Evolutionary conservation across 2,113 vertebrate species (phyloP).

Genomic region (Todiramphus saurophagus): DNA sequence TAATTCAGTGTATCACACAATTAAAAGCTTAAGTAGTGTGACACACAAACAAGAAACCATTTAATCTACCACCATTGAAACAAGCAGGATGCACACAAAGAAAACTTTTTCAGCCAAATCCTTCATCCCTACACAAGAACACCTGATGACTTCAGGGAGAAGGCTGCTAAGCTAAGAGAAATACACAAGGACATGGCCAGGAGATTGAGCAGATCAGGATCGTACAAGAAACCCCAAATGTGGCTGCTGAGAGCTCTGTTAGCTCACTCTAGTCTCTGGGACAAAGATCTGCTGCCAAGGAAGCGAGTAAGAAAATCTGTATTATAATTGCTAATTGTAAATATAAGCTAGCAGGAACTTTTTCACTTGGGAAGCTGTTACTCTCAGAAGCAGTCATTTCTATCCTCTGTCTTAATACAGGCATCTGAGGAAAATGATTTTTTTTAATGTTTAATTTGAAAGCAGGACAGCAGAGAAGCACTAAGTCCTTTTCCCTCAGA

Average conservation of each 20-base stretch:
- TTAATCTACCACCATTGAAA: not conserved
- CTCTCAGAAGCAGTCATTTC: not conserved
- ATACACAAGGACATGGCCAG: not conserved
- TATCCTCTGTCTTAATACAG: not conserved
- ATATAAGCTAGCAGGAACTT: not conserved
- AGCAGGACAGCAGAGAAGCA: not conserved
- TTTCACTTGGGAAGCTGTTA: not conserved
- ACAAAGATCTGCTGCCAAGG: not conserved
- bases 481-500: not conserved
- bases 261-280: not conserved
- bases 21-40: not conserved
- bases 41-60: accelerated
- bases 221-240: not conserved
- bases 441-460: not conserved
- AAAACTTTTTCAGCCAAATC: not conserved
- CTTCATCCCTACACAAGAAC: not conserved
- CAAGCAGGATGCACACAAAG: not conserved
- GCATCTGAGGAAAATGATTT: not conserved
- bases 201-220: not conserved
- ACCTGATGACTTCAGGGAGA: not conserved
- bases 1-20: not conserved
- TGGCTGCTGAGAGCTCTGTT: not conserved
- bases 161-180: not conserved
- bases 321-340: not conserved
- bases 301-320: not conserved